These are phyloP conservation scores for Synanthedon formicaeformis DNA, from an alignment of 2,888 invertebrate genomes.

Conservation along the genomic window DNA sequence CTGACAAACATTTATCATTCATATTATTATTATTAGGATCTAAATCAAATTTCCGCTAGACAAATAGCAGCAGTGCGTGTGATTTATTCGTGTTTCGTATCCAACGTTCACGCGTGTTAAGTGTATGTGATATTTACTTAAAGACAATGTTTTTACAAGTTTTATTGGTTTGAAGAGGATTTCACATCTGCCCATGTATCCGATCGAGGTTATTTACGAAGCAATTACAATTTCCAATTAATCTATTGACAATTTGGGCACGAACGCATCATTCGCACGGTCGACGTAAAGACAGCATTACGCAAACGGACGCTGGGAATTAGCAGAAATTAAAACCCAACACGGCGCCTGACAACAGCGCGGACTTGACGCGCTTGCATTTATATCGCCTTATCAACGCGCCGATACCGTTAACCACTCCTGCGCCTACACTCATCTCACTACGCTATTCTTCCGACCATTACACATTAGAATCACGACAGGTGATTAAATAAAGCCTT, in stretches of 20 bases:
- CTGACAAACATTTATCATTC: no score
- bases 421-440: constrained; percentile 3
- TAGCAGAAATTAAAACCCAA: constrained; percentile 8
- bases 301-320: constrained; percentile 1
- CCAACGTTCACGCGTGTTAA: no score
- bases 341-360: constrained; percentile 7
- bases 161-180: no score
- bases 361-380: constrained; percentile 6
- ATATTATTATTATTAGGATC: no score
- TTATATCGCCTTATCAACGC: constrained; percentile 8
- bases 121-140: no score
- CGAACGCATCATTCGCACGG: background rate
- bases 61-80: no score
- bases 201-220: background rate
- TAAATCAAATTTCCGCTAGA: no score
- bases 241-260: background rate
- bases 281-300: background rate
- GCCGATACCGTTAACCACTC: constrained; percentile 5
- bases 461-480: background rate
- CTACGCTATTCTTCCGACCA: background rate
- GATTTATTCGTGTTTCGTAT: no score
- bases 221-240: background rate
- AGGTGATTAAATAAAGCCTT: background rate
- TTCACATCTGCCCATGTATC: no score
- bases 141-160: no score